Evolutionary conservation across 2,113 vertebrate species (phyloP).

Genomic region (Semicossyphus pulcher): DNA sequence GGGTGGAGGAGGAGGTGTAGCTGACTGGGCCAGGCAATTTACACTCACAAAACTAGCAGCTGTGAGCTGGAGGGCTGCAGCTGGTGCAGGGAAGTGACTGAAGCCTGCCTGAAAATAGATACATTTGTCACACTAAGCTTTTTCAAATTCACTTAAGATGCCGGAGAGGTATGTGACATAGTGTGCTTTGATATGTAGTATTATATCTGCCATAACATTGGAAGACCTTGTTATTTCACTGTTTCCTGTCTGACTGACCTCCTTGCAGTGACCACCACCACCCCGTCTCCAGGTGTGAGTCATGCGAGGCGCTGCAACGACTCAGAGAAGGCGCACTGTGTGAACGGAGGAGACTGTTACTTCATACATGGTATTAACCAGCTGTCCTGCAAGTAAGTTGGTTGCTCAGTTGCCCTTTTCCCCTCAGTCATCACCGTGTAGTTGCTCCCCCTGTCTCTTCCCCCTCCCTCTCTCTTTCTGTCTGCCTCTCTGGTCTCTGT

Average conservation of each 20-base stretch:
- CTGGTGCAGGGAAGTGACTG: background rate
- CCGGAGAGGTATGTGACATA: slow-evolving; percentile 1
- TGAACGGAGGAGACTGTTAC: slow-evolving; percentile 98
- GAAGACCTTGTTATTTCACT: background rate
- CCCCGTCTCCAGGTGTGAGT: slow-evolving; percentile 91
- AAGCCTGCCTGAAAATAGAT: slow-evolving; percentile 20
- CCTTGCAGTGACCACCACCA: slow-evolving; percentile 82
- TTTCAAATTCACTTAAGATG: slow-evolving; percentile 8
- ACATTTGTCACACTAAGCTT: slow-evolving; percentile 8
- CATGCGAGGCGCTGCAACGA: slow-evolving; percentile 96
- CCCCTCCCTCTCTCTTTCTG: slow-evolving; percentile 41
- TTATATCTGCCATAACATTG: background rate
- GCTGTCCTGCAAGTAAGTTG: slow-evolving; percentile 98
- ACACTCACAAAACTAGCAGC: slow-evolving; percentile 14
- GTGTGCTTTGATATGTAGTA: too few species aligned
- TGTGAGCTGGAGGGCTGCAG: slow-evolving; percentile 25
- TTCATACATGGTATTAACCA: slow-evolving; percentile 99
- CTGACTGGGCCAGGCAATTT: background rate
- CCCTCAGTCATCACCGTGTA: slow-evolving; percentile 43
- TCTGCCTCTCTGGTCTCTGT: slow-evolving; percentile 38
- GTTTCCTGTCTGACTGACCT: slow-evolving; percentile 21
- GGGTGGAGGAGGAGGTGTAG: background rate
- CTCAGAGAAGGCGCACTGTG: slow-evolving; percentile 94
- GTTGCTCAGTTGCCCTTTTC: slow-evolving; percentile 6
- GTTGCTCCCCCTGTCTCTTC: slow-evolving; percentile 44